These are phyloP conservation scores for Eustalomyia histrio DNA, from an alignment of 2,888 invertebrate species.

Conservation along the genomic window DNA sequence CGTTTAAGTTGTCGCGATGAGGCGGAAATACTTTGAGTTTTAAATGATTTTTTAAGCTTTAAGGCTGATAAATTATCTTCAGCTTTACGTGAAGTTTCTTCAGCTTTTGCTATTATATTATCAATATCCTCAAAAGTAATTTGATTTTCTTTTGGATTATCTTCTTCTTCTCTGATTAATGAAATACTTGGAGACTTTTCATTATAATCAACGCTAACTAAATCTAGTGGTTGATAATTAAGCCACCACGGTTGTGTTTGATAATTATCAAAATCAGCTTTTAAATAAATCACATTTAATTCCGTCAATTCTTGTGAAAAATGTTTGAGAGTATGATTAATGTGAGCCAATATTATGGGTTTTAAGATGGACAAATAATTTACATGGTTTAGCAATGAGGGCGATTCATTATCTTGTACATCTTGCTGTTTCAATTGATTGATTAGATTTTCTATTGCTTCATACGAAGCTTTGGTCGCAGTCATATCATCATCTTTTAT, in stretches of 20 bases:
- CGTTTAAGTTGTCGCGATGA: conserved; percentile 62
- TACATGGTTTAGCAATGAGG: conserved; percentile 55
- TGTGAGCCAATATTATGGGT: conserved; percentile 70
- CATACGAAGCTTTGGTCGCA: conserved; percentile 70
- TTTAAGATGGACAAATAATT: conserved; percentile 74
- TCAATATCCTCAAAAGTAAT: conserved; percentile 44
- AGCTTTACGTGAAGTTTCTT: conserved; percentile 63
- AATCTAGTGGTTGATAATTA: conserved; percentile 67
- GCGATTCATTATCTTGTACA: conserved; percentile 52
- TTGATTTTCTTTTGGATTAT: conserved; percentile 12
- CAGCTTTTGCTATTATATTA: conserved; percentile 67
- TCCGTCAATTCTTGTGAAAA: conserved; percentile 23
- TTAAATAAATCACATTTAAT: conserved; percentile 72
- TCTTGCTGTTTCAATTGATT: conserved; percentile 65
- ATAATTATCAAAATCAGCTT: conserved; percentile 68
- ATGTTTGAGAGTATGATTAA: conserved; percentile 62
- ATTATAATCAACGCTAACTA: conserved; percentile 65
- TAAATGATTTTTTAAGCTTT: conserved; percentile 45
- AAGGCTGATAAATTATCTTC: conserved; percentile 62
- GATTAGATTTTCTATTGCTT: conserved; percentile 71
- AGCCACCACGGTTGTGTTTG: conserved; percentile 74
- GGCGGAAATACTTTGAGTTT: neutral
- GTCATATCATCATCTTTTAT: conserved; percentile 68
- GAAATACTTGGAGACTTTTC: neutral
- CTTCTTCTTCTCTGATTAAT: neutral